Evolutionary conservation across 1,140 invertebrate genomes (phyloP).

Genomic region (Papilio machaon): DNA sequence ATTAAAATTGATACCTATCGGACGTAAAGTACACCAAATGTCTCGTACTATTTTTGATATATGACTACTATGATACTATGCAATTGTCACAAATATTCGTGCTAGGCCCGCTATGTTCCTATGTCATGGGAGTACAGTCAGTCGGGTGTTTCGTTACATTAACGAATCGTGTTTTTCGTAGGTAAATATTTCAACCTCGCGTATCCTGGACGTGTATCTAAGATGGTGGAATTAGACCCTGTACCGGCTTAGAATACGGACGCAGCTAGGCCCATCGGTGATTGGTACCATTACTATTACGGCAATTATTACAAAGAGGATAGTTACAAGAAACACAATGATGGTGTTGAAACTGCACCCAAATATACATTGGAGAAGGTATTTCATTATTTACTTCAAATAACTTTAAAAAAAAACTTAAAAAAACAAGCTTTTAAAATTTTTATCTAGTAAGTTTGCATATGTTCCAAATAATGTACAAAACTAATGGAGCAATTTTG

Average conservation of each 20-base stretch:
- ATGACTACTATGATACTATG: no score
- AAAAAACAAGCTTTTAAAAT: no score
- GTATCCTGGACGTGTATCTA: constrained; percentile 55
- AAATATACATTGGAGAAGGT: constrained; percentile 65
- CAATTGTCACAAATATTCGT: no score
- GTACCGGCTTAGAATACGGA: constrained; percentile 53
- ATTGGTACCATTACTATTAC: constrained; percentile 59
- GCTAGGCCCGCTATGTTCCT: no score
- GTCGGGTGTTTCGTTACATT: no score
- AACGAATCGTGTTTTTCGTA: constrained; percentile 32
- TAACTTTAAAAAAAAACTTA: background rate
- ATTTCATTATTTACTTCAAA: background rate
- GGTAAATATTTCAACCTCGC: constrained; percentile 62
- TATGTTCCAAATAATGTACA: no score
- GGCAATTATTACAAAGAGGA: constrained; percentile 51
- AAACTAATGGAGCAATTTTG: no score
- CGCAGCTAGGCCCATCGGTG: constrained; percentile 30
- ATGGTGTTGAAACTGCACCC: constrained; percentile 51
- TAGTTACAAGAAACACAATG: constrained; percentile 50
- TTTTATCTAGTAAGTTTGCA: no score
- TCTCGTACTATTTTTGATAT: no score
- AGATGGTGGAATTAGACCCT: constrained; percentile 61
- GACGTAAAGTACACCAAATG: no score
- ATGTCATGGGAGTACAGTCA: no score
- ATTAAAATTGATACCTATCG: no score